phyloP scores from a whole-genome alignment of 2,113 vertebrate genomes.

The Limanda limanda region DNA sequence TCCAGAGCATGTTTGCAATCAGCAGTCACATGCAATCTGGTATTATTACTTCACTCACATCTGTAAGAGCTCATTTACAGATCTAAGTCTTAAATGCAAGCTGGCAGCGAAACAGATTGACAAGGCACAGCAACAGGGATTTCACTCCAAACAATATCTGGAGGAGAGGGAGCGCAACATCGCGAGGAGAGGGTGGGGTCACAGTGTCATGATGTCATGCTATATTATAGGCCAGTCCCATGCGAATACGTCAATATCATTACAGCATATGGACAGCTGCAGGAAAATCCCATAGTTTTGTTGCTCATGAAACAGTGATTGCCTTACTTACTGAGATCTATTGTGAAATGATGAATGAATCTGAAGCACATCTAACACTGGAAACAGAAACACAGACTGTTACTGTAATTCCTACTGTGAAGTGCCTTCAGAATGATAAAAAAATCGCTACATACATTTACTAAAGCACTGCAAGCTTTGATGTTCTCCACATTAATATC shows the following conservation, averaged over 20 bases:
- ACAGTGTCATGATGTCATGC: constrained; percentile 33
- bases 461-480: too few species aligned
- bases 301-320: not conserved
- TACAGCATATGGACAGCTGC: not conserved
- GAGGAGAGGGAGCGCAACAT: constrained; percentile 7
- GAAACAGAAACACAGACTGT: not conserved
- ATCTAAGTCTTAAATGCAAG: constrained; percentile 50
- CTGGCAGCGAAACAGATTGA: constrained; percentile 64
- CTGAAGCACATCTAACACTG: not conserved
- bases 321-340: not conserved
- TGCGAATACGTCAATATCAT: constrained; percentile 24
- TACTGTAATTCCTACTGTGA: not conserved
- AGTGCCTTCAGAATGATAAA: too few species aligned
- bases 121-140: constrained; percentile 32
- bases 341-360: not conserved
- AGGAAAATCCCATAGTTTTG: not conserved
- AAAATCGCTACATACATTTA: too few species aligned
- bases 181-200: constrained; percentile 17
- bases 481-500: too few species aligned
- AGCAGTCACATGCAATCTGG: constrained; percentile 70
- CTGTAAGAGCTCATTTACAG: constrained; percentile 65
- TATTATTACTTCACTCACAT: constrained; percentile 69
- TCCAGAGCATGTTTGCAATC: constrained; percentile 73
- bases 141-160: constrained; percentile 40
- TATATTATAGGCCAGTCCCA: constrained; percentile 12